phyloP scores from a whole-genome alignment of 2,888 invertebrate species.

The Drosophila algonquin region DNA sequence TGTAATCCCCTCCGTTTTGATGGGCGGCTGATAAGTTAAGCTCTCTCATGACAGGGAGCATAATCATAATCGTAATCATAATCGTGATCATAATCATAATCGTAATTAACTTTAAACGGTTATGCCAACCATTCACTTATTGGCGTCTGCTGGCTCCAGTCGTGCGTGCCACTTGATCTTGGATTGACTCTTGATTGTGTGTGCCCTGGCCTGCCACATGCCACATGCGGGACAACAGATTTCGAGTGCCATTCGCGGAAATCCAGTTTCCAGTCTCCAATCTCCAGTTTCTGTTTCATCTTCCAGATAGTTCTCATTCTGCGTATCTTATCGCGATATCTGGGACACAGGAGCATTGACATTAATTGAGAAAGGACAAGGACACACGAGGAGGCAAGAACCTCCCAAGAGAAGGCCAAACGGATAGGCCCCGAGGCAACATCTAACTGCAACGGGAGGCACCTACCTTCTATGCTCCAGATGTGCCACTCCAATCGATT shows the following conservation, averaged over 20 bases:
- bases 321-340: constrained; percentile 65
- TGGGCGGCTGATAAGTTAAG: constrained; percentile 54
- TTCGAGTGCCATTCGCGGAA: constrained; percentile 10
- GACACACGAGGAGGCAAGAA: not conserved
- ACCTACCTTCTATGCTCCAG: too few species aligned
- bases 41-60: constrained; percentile 33
- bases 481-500: not conserved
- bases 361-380: constrained; percentile 37
- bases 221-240: constrained; percentile 50
- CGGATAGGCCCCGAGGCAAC: not conserved
- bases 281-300: constrained; percentile 23
- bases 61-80: constrained; percentile 43
- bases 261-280: constrained; percentile 14
- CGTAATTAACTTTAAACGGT: constrained; percentile 71
- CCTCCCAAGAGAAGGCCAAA: constrained; percentile 36
- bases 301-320: constrained; percentile 43
- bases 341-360: constrained; percentile 39
- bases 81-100: constrained; percentile 63
- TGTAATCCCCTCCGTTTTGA: constrained; percentile 53
- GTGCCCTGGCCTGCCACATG: constrained; percentile 2
- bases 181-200: constrained; percentile 50
- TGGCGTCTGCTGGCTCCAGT: constrained; percentile 48
- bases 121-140: constrained; percentile 41
- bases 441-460: not conserved
- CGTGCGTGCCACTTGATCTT: constrained; percentile 55